A percentile compares a stretch with the other conserved stretches of the same genome.
Conservation (phyloP, 2,888 invertebrate species). For the Bimastos eiseni region DNA sequence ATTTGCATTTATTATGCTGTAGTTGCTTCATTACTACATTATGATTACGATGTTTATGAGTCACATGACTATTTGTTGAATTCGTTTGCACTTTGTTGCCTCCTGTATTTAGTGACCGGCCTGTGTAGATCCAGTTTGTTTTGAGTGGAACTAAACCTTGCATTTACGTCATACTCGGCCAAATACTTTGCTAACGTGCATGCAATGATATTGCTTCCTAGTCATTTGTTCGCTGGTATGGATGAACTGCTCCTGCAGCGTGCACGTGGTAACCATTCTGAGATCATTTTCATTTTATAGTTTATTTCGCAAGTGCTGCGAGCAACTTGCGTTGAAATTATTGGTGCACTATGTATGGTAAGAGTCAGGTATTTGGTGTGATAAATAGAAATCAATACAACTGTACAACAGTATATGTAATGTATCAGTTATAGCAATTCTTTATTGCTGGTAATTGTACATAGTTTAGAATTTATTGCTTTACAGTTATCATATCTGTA, state of each 20-base stretch:
- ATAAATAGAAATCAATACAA: neutral
- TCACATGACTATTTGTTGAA: neutral
- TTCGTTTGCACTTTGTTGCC: neutral
- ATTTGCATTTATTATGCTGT: neutral
- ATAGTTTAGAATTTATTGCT: neutral
- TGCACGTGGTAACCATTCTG: neutral
- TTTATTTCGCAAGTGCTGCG: neutral
- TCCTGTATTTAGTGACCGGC: neutral
- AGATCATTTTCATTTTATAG: neutral
- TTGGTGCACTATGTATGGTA: neutral
- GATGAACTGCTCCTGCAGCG: neutral
- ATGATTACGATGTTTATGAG: neutral
- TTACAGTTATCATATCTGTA: neutral
- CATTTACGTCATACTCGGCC: neutral
- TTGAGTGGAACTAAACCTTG: neutral
- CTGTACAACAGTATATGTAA: neutral
- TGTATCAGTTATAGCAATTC: neutral
- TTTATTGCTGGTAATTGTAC: conserved; percentile 2
- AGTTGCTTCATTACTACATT: neutral
- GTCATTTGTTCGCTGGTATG: neutral
- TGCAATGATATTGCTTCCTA: conserved; percentile 13
- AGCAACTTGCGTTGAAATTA: neutral
- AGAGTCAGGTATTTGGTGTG: neutral
- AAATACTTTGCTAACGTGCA: neutral
- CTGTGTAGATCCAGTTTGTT: neutral